Percentiles rank a stretch among this genome's conserved stretches.
These are phyloP conservation scores for Nannoperca australis DNA, from an alignment of 2,797 vertebrate species.

Conservation along the genomic window DNA sequence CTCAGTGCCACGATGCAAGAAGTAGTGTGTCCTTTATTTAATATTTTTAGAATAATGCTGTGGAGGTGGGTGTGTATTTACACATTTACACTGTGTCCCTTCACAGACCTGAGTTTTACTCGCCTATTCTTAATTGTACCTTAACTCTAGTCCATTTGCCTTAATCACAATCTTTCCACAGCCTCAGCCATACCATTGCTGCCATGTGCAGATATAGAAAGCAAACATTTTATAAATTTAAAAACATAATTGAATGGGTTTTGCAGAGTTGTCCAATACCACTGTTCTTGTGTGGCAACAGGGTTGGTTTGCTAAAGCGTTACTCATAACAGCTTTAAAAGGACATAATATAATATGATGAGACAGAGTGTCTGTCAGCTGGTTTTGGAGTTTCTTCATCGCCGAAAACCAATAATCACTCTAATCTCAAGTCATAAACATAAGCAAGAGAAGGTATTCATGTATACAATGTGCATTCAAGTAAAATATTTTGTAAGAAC, in stretches of 20 bases:
- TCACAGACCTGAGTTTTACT: not conserved
- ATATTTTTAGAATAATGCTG: not conserved
- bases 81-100: no score
- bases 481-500: constrained; percentile 23
- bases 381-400: not conserved
- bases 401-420: not conserved
- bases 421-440: not conserved
- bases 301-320: not conserved
- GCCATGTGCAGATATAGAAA: not conserved
- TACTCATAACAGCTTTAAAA: not conserved
- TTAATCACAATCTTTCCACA: not conserved
- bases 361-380: no score
- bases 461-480: not conserved
- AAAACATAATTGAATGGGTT: not conserved
- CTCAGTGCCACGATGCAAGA: not conserved
- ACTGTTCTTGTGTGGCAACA: not conserved
- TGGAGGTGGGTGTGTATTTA: not conserved
- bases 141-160: not conserved
- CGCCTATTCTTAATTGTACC: not conserved
- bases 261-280: not conserved
- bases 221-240: not conserved
- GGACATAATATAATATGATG: not conserved
- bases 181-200: not conserved
- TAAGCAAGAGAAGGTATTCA: not conserved
- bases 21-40: not conserved